Base-by-base conservation (phyloP, 2,888 invertebrate species). In the Heliothis peltigera region DNA sequence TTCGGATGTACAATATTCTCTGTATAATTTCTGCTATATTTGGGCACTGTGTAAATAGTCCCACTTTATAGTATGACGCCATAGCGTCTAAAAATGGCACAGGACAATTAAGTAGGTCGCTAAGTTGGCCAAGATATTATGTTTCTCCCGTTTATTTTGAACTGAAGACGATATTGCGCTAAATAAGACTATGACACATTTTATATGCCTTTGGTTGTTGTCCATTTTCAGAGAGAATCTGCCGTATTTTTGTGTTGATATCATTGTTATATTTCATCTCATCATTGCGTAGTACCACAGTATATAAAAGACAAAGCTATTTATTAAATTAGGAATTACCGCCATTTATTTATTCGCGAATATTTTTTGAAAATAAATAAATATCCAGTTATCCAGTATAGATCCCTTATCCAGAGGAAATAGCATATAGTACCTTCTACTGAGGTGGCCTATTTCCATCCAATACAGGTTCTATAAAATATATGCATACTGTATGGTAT, bases 361-460 rank as follows among this genome's bases (percentile, higher is more conserved):
- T 47, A 22, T 32, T 43, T 49, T 43, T 59, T 48, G 56, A 56
- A 39, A 72, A 67, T 66, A 58, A 28, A 32, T 32, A n/a, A n/a
- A n/a, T n/a, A n/a, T n/a, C n/a, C n/a, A n/a, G n/a, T n/a, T n/a
- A 8, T 12, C 12, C 32, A 32, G 32, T 32, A 12, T 12, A 32
- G 32, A 32, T 32, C 39, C 7, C 48, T 63, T 68, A 67, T 67
- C 63, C 46, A 56, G 35, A 53, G 68, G 77, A 77, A 72, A 77
- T 77, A 61, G 21, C 75, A 53, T 48, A 53, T 52, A 56, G 61
- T 48, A 60, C 60, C n/a, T 55, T 19, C 28, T 59, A 22, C 54
- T 73, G 73, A 64, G 73, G 61, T 55, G 59, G 12, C 55, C 68
- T 59, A 72, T 77, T 77, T 68, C 60, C 49, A 74, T 55, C 69